Evolutionary conservation across 2,113 vertebrate species (phyloP).

Genomic region (Pygoscelis adeliae): DNA sequence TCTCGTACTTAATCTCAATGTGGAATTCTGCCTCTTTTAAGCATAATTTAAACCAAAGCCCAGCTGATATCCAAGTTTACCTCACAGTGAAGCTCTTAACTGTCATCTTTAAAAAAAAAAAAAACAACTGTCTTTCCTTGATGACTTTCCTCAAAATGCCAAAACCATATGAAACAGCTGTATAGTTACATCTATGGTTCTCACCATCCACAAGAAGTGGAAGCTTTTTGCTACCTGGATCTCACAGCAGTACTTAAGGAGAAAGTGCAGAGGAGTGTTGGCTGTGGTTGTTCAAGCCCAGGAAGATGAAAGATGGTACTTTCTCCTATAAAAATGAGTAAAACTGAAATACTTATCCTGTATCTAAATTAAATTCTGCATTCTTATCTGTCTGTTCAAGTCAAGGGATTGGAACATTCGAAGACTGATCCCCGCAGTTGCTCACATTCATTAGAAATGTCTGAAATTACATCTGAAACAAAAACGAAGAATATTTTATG

Average conservation of each 20-base stretch:
- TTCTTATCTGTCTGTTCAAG: background rate
- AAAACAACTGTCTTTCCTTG: background rate
- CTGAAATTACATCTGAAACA: background rate
- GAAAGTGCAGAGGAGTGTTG: background rate
- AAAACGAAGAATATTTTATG: background rate
- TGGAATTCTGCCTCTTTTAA: background rate
- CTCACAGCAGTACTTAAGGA: background rate
- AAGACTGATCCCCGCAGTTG: background rate
- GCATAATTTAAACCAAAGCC: background rate
- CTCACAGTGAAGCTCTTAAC: background rate
- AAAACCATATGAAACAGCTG: background rate
- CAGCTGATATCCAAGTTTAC: background rate
- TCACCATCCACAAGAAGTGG: background rate
- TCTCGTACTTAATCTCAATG: background rate
- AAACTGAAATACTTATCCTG: background rate
- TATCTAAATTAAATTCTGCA: background rate
- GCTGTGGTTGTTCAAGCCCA: background rate
- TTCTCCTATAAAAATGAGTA: background rate
- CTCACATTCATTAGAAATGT: background rate
- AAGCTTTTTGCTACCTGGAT: background rate
- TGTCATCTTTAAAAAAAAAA: background rate
- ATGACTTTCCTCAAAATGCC: background rate
- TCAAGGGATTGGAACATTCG: background rate
- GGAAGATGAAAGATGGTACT: background rate
- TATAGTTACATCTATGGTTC: background rate